These are phyloP conservation scores for Pentamera pediparva DNA, from an alignment of 53 echinoderm and acorn worm genomes.

Conservation along the genomic window DNA sequence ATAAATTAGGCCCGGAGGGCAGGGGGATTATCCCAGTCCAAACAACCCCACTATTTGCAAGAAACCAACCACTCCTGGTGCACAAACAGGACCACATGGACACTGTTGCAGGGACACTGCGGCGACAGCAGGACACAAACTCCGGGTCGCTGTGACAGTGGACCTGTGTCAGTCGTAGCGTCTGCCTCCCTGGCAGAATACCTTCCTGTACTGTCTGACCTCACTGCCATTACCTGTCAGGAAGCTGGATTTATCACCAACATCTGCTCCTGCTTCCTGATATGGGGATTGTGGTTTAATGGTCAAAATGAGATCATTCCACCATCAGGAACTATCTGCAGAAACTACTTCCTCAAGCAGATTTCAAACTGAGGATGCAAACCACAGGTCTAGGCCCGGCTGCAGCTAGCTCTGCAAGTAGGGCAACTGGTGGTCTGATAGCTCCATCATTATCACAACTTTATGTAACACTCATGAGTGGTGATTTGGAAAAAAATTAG, in stretches of 20 bases:
- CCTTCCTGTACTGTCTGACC: constrained; percentile 27
- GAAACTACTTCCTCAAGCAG: too few relatives aligned
- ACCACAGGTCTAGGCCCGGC: too few relatives aligned
- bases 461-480: too few relatives aligned
- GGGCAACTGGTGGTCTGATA: too few relatives aligned
- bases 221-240: not conserved
- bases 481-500: too few relatives aligned
- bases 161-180: not conserved
- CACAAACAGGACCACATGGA: not conserved
- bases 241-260: constrained; percentile 23
- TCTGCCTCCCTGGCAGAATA: not conserved
- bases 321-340: constrained; percentile 26
- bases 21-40: too few relatives aligned
- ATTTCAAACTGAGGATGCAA: too few relatives aligned
- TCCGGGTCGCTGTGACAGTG: not conserved
- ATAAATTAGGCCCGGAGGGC: too few relatives aligned
- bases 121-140: not conserved
- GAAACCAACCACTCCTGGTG: not conserved
- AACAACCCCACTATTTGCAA: too few relatives aligned
- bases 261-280: constrained; percentile 27
- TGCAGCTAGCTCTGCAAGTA: too few relatives aligned
- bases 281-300: constrained; percentile 17
- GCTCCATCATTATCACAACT: too few relatives aligned
- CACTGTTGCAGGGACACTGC: not conserved
- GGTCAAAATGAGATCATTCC: constrained; percentile 25